Evolutionary conservation across 2,888 invertebrate genomes (phyloP).

Genomic region (Agonopterix alstromeriana): DNA sequence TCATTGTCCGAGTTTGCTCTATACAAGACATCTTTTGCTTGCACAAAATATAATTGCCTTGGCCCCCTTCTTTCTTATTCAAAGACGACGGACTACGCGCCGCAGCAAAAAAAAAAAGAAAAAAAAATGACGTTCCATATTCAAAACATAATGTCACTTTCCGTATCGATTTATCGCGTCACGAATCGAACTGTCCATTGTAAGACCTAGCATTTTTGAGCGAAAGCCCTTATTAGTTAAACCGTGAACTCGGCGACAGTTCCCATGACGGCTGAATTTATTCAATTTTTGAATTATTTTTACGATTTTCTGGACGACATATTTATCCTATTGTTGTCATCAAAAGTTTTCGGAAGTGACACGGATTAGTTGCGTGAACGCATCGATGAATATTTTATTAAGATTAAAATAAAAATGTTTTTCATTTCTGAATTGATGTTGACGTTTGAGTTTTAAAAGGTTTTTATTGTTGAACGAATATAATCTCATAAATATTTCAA

Average conservation of each 20-base stretch:
- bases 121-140: conserved; percentile 59
- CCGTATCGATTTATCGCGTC: conserved; percentile 60
- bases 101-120: conserved; percentile 32
- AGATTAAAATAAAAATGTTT: conserved; percentile 2
- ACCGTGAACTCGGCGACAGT: conserved; percentile 58
- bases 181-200: conserved; percentile 47
- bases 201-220: conserved; percentile 25
- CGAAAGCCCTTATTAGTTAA: conserved; percentile 58
- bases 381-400: conserved; percentile 30
- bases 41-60: conserved; percentile 68
- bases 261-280: conserved; percentile 71
- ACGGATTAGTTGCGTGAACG: conserved; percentile 59
- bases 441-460: conserved; percentile 9
- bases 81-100: conserved; percentile 24
- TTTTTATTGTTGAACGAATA: too few species aligned
- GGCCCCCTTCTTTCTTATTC: conserved; percentile 50
- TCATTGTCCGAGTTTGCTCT: conserved; percentile 49
- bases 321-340: conserved; percentile 34
- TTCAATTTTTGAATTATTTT: conserved; percentile 44
- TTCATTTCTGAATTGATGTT: neutral
- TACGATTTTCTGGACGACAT: conserved; percentile 49
- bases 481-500: too few species aligned
- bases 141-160: conserved; percentile 72
- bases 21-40: conserved; percentile 36
- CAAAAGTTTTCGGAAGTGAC: conserved; percentile 50